Conservation (phyloP, 2,113 vertebrate species). For the Megaptera novaeangliae region DNA sequence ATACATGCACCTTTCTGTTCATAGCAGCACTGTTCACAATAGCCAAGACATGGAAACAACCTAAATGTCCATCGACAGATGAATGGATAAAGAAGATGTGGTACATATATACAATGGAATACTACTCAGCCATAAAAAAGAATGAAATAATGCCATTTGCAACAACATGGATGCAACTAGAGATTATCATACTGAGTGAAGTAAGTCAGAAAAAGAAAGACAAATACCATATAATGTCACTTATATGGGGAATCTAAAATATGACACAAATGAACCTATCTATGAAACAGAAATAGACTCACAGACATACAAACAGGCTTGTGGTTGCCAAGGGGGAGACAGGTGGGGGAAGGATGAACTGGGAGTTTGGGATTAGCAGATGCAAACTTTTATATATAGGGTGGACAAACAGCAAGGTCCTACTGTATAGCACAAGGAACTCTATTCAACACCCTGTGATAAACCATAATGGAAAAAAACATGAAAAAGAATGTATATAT, state of each 20-base stretch:
- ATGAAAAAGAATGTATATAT: not conserved
- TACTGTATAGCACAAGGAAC: not conserved
- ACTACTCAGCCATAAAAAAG: not conserved
- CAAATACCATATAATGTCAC: not conserved
- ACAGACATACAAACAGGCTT: not conserved
- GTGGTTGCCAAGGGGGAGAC: not conserved
- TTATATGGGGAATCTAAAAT: not conserved
- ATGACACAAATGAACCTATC: not conserved
- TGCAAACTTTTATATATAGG: not conserved
- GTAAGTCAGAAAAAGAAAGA: not conserved
- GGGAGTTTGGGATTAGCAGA: not conserved
- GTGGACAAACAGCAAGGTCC: not conserved
- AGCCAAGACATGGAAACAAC: not conserved
- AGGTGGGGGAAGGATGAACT: not conserved
- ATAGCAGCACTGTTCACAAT: not conserved
- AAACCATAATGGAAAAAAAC: not conserved
- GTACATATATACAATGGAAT: not conserved
- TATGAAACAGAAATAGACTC: not conserved
- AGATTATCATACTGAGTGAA: not conserved
- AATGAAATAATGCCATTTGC: not conserved
- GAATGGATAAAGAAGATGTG: not conserved
- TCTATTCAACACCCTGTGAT: not conserved
- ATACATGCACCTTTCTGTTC: not conserved
- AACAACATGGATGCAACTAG: not conserved
- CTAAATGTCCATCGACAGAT: not conserved